phyloP scores from a whole-genome alignment of 2,113 vertebrate species.

The Xiphophorus couchianus region DNA sequence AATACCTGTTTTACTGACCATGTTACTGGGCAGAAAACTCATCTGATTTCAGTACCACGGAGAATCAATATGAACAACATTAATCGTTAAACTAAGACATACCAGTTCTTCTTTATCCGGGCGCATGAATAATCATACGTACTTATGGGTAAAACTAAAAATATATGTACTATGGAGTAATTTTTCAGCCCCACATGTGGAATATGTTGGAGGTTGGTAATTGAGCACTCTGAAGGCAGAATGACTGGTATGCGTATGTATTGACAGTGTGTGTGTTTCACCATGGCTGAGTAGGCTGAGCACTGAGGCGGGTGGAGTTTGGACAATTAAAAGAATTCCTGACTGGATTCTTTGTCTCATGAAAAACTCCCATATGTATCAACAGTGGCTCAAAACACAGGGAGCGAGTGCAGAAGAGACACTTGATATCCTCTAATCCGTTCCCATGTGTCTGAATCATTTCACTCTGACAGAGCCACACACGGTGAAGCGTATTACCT shows the following conservation, averaged over 20 bases:
- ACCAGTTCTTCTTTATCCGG: too few species aligned
- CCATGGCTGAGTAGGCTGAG: conserved; percentile 52
- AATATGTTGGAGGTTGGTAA: conserved; percentile 16
- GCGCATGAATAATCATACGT: too few species aligned
- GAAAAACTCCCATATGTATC: conserved; percentile 41
- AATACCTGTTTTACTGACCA: too few species aligned
- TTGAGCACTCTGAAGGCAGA: conserved; percentile 43
- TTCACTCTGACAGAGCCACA: conserved; percentile 43
- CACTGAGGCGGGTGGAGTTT: conserved; percentile 49
- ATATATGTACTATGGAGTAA: not conserved
- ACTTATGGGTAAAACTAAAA: too few species aligned
- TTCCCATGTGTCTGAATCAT: conserved; percentile 25
- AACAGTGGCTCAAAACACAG: conserved; percentile 4
- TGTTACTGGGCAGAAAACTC: too few species aligned
- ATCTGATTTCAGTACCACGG: too few species aligned
- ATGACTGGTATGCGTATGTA: conserved; percentile 52
- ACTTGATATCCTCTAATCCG: conserved; percentile 43
- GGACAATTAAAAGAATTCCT: conserved; percentile 68
- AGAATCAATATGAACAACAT: too few species aligned
- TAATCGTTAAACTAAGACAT: too few species aligned
- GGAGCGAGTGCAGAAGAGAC: conserved; percentile 15
- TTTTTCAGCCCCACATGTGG: not conserved
- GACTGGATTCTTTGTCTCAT: conserved; percentile 61
- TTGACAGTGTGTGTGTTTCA: conserved; percentile 16
- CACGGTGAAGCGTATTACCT: conserved; percentile 45